Base-by-base conservation (phyloP, 37 sponge, comb jelly and placozoan genomes). In the Cliona cf. orientalis region DNA sequence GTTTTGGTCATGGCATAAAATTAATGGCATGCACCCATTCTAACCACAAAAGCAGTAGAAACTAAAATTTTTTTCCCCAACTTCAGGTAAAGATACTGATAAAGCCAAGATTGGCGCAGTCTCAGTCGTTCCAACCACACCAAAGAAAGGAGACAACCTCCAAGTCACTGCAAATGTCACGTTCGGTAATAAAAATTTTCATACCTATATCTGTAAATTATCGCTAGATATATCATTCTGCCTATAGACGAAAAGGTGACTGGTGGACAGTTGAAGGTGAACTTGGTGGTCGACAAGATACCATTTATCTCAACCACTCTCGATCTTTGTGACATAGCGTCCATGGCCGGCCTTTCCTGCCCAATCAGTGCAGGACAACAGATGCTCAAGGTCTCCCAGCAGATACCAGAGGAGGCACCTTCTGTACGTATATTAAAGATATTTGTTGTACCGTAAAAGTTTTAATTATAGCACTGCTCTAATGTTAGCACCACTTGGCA, bases 111-210 rank as follows among this genome's bases (percentile, higher is more conserved):
- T 81, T 32, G 63, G 26, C 2, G 11, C 21, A 1, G 58, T 87
- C 21, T 35, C 33, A 2, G 68, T 87, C 39, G 75, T 55, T 44
- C 88, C 88, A 19, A 77, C 72, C 62, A 75, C 81, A 28, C 82
- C 82, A 2, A 23, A 65, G 44, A 80, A 72, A 26, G 87, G 80
- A 35, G 44, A 87, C 39, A 6, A 36, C 42, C 2, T 87, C 17
- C 71, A 42, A 49, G 69, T 87, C 21, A 19, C 28, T 41, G 67
- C 33, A 32, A 37, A 3, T 46, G 22, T 73, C 4, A 72, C 45
- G 5, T 29, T 82, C 60, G 34, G 83, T 82, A 42, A 72, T 58
- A 56, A 5, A 31, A 38, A 12, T 19, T 25, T n/a, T n/a, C n/a
- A n/a, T n/a, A n/a, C n/a, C n/a, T 12, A 9, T 26, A 26, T 63